phyloP scores from a whole-genome alignment of 2,888 invertebrate genomes.

The Dorcus parallelipipedus region DNA sequence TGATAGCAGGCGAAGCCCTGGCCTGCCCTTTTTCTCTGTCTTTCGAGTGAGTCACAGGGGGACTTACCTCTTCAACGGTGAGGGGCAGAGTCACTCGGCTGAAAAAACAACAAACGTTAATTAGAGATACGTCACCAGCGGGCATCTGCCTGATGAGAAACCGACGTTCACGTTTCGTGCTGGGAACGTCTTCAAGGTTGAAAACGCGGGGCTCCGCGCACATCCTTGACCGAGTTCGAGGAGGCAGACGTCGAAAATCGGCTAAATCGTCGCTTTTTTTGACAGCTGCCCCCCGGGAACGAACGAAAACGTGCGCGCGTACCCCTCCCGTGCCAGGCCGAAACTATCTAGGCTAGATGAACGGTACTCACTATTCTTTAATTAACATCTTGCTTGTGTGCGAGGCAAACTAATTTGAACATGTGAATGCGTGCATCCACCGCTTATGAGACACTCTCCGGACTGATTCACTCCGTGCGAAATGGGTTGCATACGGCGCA shows the following conservation, averaged over 20 bases:
- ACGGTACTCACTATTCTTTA: slow-evolving; percentile 66
- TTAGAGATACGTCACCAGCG: slow-evolving; percentile 6
- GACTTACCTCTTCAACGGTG: slow-evolving; percentile 93
- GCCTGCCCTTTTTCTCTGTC: no score
- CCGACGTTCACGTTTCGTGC: slow-evolving; percentile 22
- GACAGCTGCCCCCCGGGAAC: slow-evolving; percentile 11
- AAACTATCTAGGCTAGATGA: slow-evolving; percentile 6
- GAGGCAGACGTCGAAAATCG: slow-evolving; percentile 6
- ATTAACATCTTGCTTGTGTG: slow-evolving; percentile 61
- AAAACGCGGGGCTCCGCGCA: background rate
- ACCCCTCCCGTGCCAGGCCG: background rate
- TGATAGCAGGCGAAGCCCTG: no score
- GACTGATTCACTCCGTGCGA: slow-evolving; percentile 56
- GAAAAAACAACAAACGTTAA: slow-evolving; percentile 43
- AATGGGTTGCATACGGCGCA: slow-evolving; percentile 56
- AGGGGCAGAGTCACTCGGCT: slow-evolving; percentile 95
- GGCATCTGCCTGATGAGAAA: slow-evolving; percentile 8
- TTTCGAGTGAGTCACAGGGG: slow-evolving; percentile 13
- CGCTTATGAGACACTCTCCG: slow-evolving; percentile 42
- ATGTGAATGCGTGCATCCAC: slow-evolving; percentile 33
- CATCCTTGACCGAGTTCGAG: slow-evolving; percentile 10
- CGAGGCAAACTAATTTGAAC: slow-evolving; percentile 33
- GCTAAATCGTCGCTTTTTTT: slow-evolving; percentile 5
- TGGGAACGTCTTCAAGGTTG: slow-evolving; percentile 5
- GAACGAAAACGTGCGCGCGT: slow-evolving; percentile 3